These are phyloP conservation scores for Lanistes nyassanus DNA, from an alignment of 1,140 invertebrate genomes.

Conservation along the genomic window DNA sequence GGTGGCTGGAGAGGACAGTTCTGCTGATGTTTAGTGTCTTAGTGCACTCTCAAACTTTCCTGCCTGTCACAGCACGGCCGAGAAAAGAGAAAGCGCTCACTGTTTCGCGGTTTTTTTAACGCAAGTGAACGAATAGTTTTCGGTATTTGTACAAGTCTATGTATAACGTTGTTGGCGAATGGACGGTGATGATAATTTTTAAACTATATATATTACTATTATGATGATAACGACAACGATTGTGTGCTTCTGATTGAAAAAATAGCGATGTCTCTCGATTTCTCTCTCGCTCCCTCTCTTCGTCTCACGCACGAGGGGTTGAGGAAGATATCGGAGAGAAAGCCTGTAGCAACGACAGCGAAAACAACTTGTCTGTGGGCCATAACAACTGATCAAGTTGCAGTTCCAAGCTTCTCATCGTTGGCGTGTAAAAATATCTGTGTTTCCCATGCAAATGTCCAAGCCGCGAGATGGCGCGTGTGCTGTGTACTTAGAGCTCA, in stretches of 20 bases:
- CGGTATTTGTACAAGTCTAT: not conserved
- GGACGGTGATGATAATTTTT: too few relatives aligned
- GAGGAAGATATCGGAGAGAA: not conserved
- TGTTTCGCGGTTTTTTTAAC: not conserved
- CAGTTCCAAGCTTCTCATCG: not conserved
- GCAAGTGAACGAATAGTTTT: not conserved
- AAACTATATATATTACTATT: not conserved
- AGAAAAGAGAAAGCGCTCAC: not conserved
- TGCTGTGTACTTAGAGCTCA: not conserved
- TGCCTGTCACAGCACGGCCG: too few relatives aligned
- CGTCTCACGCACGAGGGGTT: not conserved
- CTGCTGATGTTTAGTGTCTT: too few relatives aligned
- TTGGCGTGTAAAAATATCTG: not conserved
- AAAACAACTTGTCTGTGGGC: too few relatives aligned
- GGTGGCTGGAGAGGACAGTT: too few relatives aligned
- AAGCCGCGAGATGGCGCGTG: not conserved
- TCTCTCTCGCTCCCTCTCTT: slow-evolving; percentile 14
- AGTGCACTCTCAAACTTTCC: too few relatives aligned
- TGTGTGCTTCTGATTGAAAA: not conserved
- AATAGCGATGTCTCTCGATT: not conserved
- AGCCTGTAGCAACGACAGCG: not conserved
- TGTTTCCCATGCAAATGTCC: not conserved
- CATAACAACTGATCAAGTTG: not conserved
- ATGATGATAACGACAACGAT: not conserved
- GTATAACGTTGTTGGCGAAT: not conserved